These are phyloP conservation scores for Momotus momota DNA, from an alignment of 2,797 vertebrate genomes.

Conservation along the genomic window DNA sequence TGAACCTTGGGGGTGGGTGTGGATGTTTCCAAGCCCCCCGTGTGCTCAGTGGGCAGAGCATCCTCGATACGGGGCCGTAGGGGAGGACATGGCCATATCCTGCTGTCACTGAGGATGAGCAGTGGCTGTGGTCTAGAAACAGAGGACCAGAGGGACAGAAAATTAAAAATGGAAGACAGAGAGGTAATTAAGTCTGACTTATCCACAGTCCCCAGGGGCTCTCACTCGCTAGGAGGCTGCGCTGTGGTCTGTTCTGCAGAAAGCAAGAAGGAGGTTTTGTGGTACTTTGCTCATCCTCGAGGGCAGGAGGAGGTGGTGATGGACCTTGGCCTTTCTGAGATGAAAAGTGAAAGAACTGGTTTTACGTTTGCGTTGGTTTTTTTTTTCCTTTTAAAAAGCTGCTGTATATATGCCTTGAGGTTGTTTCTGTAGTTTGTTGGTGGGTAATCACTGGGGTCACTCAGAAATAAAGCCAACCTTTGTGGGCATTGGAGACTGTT, in stretches of 20 bases:
- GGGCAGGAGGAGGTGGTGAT: accelerated
- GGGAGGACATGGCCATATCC: accelerated
- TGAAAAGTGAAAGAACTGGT: neutral
- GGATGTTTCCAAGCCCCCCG: neutral
- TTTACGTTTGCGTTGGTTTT: neutral
- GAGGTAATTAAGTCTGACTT: neutral
- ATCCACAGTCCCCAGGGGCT: neutral
- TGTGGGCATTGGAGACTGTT: neutral
- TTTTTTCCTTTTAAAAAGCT: neutral
- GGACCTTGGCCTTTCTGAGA: neutral
- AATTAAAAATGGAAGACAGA: neutral
- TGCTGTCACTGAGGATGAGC: accelerated
- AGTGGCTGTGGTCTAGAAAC: neutral
- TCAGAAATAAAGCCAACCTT: neutral
- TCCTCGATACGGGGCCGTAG: accelerated
- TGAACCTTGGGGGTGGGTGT: neutral
- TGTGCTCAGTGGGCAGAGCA: neutral
- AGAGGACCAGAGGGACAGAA: neutral
- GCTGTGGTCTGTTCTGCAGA: neutral
- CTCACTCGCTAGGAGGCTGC: accelerated
- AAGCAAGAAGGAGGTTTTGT: neutral
- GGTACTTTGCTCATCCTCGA: neutral
- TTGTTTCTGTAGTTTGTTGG: neutral
- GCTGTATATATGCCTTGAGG: neutral
- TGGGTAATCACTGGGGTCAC: neutral